Evolutionary conservation across 2,797 vertebrate species (phyloP).

Genomic region (Protonibea diacanthus): DNA sequence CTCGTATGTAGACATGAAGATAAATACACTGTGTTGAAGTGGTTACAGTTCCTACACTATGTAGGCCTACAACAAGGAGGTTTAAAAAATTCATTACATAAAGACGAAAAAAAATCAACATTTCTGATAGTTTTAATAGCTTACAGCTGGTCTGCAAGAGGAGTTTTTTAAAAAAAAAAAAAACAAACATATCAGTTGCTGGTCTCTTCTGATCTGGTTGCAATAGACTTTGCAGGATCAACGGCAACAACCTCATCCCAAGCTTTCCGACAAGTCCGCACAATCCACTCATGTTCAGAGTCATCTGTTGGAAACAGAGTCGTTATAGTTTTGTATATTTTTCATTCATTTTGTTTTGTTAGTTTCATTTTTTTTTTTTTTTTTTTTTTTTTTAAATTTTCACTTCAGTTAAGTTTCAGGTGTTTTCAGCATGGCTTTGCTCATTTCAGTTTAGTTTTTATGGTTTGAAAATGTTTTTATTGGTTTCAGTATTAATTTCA

Average conservation of each 20-base stretch:
- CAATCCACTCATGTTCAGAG: constrained; percentile 92
- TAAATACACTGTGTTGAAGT: constrained; percentile 6
- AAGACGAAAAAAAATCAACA: not conserved
- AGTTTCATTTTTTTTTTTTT: too few species aligned
- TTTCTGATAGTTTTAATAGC: constrained; percentile 1
- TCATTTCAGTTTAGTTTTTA: too few species aligned
- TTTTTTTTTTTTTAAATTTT: too few species aligned
- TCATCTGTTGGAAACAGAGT: constrained; percentile 84
- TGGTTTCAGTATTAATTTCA: too few species aligned
- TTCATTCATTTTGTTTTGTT: too few species aligned
- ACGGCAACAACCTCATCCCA: constrained; percentile 74
- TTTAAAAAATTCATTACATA: not conserved
- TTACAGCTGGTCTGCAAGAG: not conserved
- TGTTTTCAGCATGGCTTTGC: too few species aligned
- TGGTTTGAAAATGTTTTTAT: too few species aligned
- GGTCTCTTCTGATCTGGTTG: constrained; percentile 31
- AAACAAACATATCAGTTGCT: constrained; percentile 7
- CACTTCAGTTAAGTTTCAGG: too few species aligned
- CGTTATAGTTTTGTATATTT: too few species aligned
- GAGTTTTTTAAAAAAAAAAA: too few species aligned
- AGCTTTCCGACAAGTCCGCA: constrained; percentile 89
- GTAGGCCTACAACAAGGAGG: not conserved
- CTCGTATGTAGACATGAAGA: not conserved
- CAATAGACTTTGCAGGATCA: constrained; percentile 20
- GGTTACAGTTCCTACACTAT: too few species aligned